Evolutionary conservation across 2,888 invertebrate species (phyloP).

Genomic region (Mystacides longicornis): DNA sequence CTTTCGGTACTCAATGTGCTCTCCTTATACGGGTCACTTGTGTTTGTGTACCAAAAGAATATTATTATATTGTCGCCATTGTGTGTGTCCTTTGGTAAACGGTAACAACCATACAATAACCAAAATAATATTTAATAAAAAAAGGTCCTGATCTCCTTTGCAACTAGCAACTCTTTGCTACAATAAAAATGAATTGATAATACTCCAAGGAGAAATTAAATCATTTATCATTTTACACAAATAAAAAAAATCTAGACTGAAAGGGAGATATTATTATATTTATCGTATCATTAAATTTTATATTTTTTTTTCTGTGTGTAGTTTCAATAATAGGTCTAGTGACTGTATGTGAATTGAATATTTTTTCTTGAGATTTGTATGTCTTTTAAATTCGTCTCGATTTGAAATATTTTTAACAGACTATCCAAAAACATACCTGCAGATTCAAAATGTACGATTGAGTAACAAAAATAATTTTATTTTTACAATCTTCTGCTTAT

Average conservation of each 20-base stretch:
- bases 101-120: not conserved
- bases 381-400: no score
- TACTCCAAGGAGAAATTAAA: constrained; percentile 26
- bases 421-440: no score
- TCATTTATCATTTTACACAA: constrained; percentile 22
- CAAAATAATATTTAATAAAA: not conserved
- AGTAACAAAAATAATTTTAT: no score
- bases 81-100: not conserved
- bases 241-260: not conserved
- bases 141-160: constrained; percentile 1
- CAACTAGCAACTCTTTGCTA: constrained; percentile 20
- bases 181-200: constrained; percentile 7
- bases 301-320: no score
- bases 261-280: not conserved
- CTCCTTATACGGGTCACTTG: constrained; percentile 26
- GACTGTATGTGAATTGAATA: no score
- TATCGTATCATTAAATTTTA: no score
- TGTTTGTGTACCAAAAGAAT: constrained; percentile 18
- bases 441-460: no score
- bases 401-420: no score
- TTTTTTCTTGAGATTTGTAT: no score
- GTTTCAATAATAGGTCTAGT: no score
- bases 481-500: no score
- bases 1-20: constrained; percentile 11
- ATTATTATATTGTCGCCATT: no score